Evolutionary conservation across 2,797 vertebrate species (phyloP).

Genomic region (Crotalus adamanteus): DNA sequence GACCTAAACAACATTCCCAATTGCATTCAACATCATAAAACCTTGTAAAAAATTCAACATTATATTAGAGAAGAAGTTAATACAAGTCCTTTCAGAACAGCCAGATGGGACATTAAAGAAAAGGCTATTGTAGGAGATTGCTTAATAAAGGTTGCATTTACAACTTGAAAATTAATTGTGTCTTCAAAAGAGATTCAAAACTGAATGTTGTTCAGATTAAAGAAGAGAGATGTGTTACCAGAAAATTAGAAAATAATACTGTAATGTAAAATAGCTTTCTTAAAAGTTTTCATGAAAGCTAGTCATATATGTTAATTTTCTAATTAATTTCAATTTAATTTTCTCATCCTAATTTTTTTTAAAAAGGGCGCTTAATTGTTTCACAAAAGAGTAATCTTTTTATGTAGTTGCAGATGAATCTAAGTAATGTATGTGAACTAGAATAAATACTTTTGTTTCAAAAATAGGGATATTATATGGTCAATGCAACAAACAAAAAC

Average conservation of each 20-base stretch:
- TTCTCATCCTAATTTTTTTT: slow-evolving; percentile 28
- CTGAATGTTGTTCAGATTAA: background rate
- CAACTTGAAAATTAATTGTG: slow-evolving; percentile 31
- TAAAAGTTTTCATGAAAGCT: slow-evolving; percentile 16
- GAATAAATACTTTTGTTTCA: background rate
- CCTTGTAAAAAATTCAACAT: slow-evolving; percentile 45
- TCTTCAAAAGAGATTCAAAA: slow-evolving; percentile 23
- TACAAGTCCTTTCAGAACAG: slow-evolving; percentile 20
- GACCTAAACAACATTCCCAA: slow-evolving; percentile 48
- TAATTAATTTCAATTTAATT: slow-evolving; percentile 34
- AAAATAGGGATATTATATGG: background rate
- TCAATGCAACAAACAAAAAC: background rate
- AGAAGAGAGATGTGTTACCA: background rate
- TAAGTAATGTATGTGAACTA: background rate
- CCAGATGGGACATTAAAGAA: slow-evolving; percentile 31
- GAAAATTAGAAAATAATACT: background rate
- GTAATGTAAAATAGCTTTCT: background rate
- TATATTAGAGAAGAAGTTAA: slow-evolving; percentile 44
- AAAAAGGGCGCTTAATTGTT: background rate
- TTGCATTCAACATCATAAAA: slow-evolving; percentile 42
- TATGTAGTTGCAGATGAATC: background rate
- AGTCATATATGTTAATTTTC: slow-evolving; percentile 18
- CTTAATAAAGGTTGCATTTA: slow-evolving; percentile 15
- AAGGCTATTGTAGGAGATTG: slow-evolving; percentile 23
- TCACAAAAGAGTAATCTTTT: background rate